Base-by-base conservation (phyloP, 2,113 vertebrate species). In the Lontra canadensis region DNA sequence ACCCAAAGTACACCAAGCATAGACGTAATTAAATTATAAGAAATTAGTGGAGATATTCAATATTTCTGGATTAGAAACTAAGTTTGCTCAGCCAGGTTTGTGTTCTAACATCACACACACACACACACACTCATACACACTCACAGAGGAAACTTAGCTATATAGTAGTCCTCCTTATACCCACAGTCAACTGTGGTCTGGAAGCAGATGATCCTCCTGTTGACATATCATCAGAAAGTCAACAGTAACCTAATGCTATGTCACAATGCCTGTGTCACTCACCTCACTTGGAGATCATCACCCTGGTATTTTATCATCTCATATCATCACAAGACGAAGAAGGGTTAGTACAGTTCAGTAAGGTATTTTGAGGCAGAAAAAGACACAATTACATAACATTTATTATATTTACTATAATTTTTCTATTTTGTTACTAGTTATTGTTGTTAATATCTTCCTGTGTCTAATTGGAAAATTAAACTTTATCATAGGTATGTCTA, bases 51-150 rank as follows among this genome's bases (percentile, higher is more conserved):
- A 69, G 1, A 67, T 83, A 61, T 36, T 95, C 14, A 91, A 44
- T 18, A 93, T 76, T 89, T 97, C 31, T 86, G 92, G 21, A 69
- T 73, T 86, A 82, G 26, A 74, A 67, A 1, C 67, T 93, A 73
- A 89, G 7, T 74, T 59, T 91, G 9, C 18, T 79, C 34, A 69
- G 6, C 11, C 59, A 5, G 7, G 10, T 2, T 14, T 69, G 2
- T 80, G 39, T 42, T 93, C 21, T 79, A 29, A 1, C 59, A 44
- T 21, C 44, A 31, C 14, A 63, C 52, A 20, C 5, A 87, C 36
- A 71, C n/a, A 29, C 13, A 61, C 55, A 63, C 36, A 76, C 23
- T 57, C 15, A n/a, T 1, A 63, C 17, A 74, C 5, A 78, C 20
- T 57, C 3, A 82, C 14, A 95, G 1, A 89, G 8, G 42, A 80